Base-by-base conservation (phyloP, 2,113 vertebrate species). In the Salvelinus fontinalis region DNA sequence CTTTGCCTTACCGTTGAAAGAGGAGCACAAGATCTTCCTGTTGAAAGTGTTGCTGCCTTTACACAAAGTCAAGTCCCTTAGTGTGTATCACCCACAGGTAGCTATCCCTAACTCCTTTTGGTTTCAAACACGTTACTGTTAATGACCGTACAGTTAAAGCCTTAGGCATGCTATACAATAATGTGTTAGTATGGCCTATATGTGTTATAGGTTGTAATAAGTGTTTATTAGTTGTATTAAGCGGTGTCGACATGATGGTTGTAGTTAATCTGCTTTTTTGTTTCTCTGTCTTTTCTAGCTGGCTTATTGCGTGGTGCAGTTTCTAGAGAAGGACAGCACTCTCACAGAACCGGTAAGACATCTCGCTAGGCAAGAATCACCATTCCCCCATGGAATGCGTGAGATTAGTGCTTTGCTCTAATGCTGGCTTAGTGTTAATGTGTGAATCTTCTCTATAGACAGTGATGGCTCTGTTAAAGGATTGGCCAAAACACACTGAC, bases 31-130 rank as follows among this genome's bases (percentile, higher is more conserved):
- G 92, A 98, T 99, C 90, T 99, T 99, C 90, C 85, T 99, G 13
- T 82, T 99, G 86, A 99, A 99, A 92, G 98, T 99, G 87, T 95
- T 99, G 85, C 89, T 99, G 88, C 98, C 98, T 75, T 92, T 99
- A 92, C 98, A 99, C 94, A 99, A 99, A 96, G 98, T 99, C 91
- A 99, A 99, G 87, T 99, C 98, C 70, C 95, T 99, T 87, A 99
- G 98, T 83, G 98, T 99, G 78, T 99, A 99, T 90, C 98, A 99
- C 83, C 97, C 97, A 74, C 98, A 99, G 96, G 98, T 99, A 90
- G n/a, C 24, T 22, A 5, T 13, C 6, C 9, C 4, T 34, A 48
- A n/a, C 57, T 68, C 31, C 26, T 1, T 20, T 76, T 44, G 49
- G 8, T 54, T 12, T 24, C 9, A 44, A 44, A 44, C 39, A 44